phyloP scores from a whole-genome alignment of 2,888 invertebrate species.

The Drosophila paracracens region DNA sequence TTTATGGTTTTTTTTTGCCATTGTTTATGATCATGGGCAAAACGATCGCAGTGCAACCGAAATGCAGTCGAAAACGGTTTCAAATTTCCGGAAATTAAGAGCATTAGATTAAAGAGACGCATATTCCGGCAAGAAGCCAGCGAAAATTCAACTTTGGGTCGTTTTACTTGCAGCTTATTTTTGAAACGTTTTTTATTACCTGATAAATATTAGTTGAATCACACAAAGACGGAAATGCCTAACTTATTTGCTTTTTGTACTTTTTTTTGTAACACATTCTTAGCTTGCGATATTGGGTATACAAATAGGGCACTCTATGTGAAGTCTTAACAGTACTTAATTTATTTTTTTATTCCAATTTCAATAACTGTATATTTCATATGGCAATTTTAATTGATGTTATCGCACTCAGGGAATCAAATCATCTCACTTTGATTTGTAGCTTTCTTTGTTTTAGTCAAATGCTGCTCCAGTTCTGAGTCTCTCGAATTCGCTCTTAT shows the following conservation, averaged over 20 bases:
- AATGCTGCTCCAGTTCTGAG: slow-evolving; percentile 29
- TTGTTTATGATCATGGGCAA: slow-evolving; percentile 51
- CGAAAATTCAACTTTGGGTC: background rate
- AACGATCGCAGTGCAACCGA: slow-evolving; percentile 31
- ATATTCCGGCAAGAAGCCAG: background rate
- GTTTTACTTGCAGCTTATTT: background rate
- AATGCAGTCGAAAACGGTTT: slow-evolving; percentile 40
- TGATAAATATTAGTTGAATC: background rate
- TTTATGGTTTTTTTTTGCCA: slow-evolving; percentile 18
- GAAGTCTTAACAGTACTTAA: background rate
- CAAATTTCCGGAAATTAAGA: slow-evolving; percentile 21
- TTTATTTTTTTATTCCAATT: background rate
- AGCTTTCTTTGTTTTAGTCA: slow-evolving; percentile 5
- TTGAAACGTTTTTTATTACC: background rate
- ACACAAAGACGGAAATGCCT: background rate
- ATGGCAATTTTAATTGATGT: background rate
- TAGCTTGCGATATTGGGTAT: background rate
- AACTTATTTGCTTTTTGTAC: background rate
- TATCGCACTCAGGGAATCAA: background rate
- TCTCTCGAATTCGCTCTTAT: background rate
- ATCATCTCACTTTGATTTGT: background rate
- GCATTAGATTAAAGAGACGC: background rate
- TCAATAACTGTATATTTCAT: background rate
- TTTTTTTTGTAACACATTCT: background rate
- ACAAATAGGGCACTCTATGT: background rate